These are phyloP conservation scores for Microcebus griseorufus DNA, from an alignment of 2,113 vertebrate genomes.

Conservation along the genomic window DNA sequence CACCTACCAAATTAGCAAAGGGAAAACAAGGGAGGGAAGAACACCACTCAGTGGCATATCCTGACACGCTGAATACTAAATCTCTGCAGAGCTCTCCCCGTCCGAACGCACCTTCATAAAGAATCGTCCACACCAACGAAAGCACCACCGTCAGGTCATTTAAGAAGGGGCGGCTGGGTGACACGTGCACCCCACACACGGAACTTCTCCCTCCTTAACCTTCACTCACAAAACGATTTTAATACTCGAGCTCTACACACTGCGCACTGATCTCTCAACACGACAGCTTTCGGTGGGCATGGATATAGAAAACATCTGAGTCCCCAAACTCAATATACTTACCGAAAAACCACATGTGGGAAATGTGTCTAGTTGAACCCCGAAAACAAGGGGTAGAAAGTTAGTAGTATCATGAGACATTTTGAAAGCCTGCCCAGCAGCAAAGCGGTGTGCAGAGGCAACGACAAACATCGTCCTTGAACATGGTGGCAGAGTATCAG, in stretches of 20 bases:
- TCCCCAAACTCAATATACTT: background rate
- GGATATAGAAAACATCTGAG: background rate
- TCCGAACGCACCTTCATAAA: accelerated
- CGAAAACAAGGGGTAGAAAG: background rate
- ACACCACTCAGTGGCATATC: background rate
- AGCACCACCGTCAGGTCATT: accelerated
- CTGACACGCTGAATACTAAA: background rate
- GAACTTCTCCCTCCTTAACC: background rate
- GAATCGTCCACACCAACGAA: background rate
- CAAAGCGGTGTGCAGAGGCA: background rate
- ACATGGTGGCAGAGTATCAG: background rate
- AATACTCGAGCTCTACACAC: background rate
- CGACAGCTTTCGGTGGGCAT: background rate
- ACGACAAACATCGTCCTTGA: background rate
- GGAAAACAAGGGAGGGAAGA: background rate
- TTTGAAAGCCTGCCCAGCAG: background rate
- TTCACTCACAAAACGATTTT: background rate
- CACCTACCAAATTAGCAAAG: background rate
- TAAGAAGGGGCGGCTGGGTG: background rate
- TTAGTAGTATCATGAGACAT: background rate
- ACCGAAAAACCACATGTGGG: background rate
- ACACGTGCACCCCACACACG: accelerated
- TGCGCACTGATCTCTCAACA: background rate
- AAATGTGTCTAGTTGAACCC: background rate
- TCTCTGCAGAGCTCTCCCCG: accelerated